Conservation (phyloP, 2,888 invertebrate genomes). For the Lithophane semibrunnea region DNA sequence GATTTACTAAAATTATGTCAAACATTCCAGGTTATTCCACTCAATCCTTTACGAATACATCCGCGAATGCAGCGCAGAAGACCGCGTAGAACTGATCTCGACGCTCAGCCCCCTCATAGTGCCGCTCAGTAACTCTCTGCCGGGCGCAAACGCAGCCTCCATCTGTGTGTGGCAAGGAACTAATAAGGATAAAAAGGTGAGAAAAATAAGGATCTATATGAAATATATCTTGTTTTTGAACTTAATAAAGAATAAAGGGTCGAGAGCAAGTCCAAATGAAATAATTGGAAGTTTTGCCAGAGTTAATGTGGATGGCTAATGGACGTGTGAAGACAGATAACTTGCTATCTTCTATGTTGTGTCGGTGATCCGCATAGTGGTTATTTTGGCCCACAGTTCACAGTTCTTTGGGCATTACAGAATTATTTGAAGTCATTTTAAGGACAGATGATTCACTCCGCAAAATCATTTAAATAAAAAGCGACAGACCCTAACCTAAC, state of each 20-base stretch:
- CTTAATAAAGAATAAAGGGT: not conserved
- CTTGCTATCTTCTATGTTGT: not conserved
- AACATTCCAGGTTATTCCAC: constrained; percentile 92
- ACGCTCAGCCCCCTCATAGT: constrained; percentile 92
- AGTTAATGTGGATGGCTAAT: not conserved
- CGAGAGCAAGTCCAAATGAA: not conserved
- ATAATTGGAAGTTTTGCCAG: not conserved
- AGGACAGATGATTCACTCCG: too few species aligned
- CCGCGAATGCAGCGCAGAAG: constrained; percentile 92
- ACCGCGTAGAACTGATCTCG: constrained; percentile 94
- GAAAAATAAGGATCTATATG: not conserved
- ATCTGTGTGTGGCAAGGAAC: constrained; percentile 97
- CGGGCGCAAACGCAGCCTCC: constrained; percentile 95
- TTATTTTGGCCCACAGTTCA: not conserved
- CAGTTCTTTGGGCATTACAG: too few species aligned
- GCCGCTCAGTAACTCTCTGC: constrained; percentile 93
- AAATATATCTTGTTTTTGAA: not conserved
- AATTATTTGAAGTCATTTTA: not conserved
- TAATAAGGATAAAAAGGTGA: constrained; percentile 94
- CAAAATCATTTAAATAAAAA: too few species aligned
- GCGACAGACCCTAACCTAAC: too few species aligned
- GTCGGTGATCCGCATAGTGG: not conserved
- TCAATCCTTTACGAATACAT: constrained; percentile 95
- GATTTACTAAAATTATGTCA: not conserved
- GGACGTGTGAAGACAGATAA: too few species aligned